phyloP scores from a whole-genome alignment of 2,888 invertebrate genomes.

The Heliconius sara region DNA sequence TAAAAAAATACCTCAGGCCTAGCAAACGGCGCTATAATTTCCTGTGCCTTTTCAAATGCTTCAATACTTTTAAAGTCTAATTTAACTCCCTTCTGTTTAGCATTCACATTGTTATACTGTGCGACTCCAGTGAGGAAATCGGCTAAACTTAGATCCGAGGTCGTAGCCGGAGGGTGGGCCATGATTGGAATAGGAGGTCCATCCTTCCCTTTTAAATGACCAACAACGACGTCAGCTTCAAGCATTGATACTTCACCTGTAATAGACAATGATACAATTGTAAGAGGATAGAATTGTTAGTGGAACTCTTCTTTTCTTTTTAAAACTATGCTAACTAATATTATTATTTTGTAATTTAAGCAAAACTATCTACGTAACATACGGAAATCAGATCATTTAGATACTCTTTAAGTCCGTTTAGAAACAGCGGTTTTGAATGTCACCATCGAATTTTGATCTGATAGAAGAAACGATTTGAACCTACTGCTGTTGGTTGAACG shows the following conservation, averaged over 20 bases:
- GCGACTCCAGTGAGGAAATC: slow-evolving; percentile 87
- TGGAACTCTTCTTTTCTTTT: too few species aligned
- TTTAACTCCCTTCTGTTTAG: slow-evolving; percentile 90
- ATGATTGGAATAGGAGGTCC: slow-evolving; percentile 87
- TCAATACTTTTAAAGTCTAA: slow-evolving; percentile 93
- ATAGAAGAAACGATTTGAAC: too few species aligned
- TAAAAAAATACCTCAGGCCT: slow-evolving; percentile 64
- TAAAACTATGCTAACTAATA: neutral
- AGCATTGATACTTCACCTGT: slow-evolving; percentile 89
- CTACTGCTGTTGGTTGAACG: too few species aligned
- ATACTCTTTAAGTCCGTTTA: too few species aligned
- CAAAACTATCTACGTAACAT: too few species aligned
- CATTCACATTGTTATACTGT: slow-evolving; percentile 72
- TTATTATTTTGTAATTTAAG: neutral
- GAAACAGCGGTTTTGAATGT: too few species aligned
- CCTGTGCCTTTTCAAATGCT: slow-evolving; percentile 86
- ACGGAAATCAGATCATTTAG: neutral
- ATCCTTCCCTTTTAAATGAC: slow-evolving; percentile 81
- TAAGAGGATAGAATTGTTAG: neutral
- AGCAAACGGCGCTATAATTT: slow-evolving; percentile 69
- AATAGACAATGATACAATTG: slow-evolving; percentile 39
- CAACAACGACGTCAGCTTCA: slow-evolving; percentile 93
- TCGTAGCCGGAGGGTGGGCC: slow-evolving; percentile 91
- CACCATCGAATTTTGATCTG: too few species aligned
- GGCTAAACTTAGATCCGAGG: slow-evolving; percentile 89